Evolutionary conservation across 2,888 invertebrate species (phyloP).

Genomic region (Nebria brevicollis): DNA sequence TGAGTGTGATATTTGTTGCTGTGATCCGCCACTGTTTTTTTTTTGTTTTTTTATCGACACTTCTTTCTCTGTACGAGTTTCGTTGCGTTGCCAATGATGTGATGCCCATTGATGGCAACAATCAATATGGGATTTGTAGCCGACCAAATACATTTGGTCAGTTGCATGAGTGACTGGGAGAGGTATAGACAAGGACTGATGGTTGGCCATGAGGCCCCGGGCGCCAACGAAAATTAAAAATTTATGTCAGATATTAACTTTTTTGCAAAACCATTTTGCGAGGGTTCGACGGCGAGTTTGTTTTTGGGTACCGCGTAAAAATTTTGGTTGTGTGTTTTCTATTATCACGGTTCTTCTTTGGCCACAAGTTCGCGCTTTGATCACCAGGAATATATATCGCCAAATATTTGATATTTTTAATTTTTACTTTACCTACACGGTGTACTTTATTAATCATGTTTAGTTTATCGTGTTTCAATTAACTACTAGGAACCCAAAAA

Average conservation of each 20-base stretch:
- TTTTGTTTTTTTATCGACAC: constrained; percentile 32
- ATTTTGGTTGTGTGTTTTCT: constrained; percentile 40
- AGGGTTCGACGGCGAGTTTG: constrained; percentile 16
- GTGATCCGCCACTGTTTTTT: constrained; percentile 15
- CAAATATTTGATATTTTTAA: constrained; percentile 30
- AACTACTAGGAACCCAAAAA: background rate
- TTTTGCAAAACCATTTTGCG: constrained; percentile 41
- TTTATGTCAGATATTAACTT: constrained; percentile 47
- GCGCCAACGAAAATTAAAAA: constrained; percentile 46
- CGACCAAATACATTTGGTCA: constrained; percentile 46
- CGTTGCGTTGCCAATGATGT: background rate
- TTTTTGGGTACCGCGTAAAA: constrained; percentile 7
- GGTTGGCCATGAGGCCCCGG: background rate
- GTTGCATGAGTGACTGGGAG: constrained; percentile 20
- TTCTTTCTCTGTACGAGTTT: constrained; percentile 26
- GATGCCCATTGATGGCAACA: constrained; percentile 46
- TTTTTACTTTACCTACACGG: background rate
- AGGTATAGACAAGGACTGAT: constrained; percentile 13
- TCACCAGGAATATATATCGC: constrained; percentile 26
- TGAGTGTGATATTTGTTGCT: no score
- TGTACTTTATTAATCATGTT: background rate
- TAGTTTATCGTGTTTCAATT: background rate
- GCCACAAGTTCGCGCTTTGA: constrained; percentile 26
- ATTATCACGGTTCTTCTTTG: constrained; percentile 42
- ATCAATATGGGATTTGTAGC: constrained; percentile 48